Evolutionary conservation across 2,888 invertebrate species (phyloP), one percentile per base, ranked within the genome.

Genomic region (Tachystola acroxantha): DNA sequence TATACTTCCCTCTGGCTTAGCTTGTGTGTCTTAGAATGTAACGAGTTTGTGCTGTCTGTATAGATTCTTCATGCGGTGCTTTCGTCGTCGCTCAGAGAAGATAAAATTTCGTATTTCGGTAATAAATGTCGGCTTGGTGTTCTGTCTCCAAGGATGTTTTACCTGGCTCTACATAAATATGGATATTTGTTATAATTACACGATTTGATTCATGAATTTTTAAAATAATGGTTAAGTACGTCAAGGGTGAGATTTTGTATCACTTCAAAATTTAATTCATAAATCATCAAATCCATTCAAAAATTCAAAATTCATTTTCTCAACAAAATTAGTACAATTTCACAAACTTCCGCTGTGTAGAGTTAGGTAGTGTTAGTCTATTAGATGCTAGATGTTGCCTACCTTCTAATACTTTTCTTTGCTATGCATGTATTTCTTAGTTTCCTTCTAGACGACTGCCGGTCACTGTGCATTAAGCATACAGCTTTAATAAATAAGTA

Each of bases 401-500:
- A n/a, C 9, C 24, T 24, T 24, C n/a, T 24, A 24, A 6, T 6
- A 20, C 20, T 6, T 20, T 24, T 4, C 4, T 24, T 24, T 24
- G 24, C n/a, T 24, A n/a, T 24, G 24, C 24, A 24, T 24, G 24
- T 24, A n/a, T 9, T 12, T 10, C 55, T 51, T 43, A 46, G 47
- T n/a, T 24, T 48, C 55, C 49, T 74, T 84, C 56, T 82, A 85
- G 82, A 79, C 76, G 67, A 68, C 60, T 64, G 67, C 75, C 70
- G 72, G 64, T 58, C 70, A 55, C 65, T 56, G 69, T 67, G 81
- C 79, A 82, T 78, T 81, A 73, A 70, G 60, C 69, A 79, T 67
- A n/a, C n/a, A 73, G 75, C 72, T 76, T 78, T 53, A 56, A 63
- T 77, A 85, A 78, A 57, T 72, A 55, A 78, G 67, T 72, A 75